Percentiles rank a stretch among this genome's conserved stretches.
Conservation (phyloP, 2,797 vertebrate genomes). For the Hephaestus fuliginosus region DNA sequence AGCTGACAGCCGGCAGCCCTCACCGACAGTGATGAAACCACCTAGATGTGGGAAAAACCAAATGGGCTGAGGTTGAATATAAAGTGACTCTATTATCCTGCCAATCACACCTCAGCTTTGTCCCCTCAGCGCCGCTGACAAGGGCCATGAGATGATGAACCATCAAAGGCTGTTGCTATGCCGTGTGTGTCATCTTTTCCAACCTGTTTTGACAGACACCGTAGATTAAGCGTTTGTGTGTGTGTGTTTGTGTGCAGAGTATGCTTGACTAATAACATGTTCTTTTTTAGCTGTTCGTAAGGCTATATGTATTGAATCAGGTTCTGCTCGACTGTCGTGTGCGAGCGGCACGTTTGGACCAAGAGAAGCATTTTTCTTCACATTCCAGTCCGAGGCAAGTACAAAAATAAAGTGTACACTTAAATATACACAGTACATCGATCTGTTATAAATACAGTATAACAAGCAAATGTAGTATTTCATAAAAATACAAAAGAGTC, state of each 20-base stretch:
- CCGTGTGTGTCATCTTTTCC: conserved; percentile 28
- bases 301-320: conserved; percentile 19
- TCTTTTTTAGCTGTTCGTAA: conserved; percentile 34
- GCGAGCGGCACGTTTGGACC: conserved; percentile 29
- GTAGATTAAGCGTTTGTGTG: neutral
- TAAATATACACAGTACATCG: conserved; percentile 61
- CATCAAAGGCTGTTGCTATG: conserved; percentile 31
- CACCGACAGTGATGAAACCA: conserved; percentile 41
- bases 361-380: conserved; percentile 15
- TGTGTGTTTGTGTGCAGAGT: conserved; percentile 4
- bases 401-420: conserved; percentile 74
- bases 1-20: conserved; percentile 53
- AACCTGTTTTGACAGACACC: conserved; percentile 31
- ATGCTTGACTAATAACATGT: conserved; percentile 25
- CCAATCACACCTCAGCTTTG: conserved; percentile 50
- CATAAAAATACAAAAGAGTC: conserved; percentile 52
- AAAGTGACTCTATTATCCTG: conserved; percentile 63
- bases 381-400: conserved; percentile 61
- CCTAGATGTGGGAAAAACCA: conserved; percentile 24
- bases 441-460: conserved; percentile 69
- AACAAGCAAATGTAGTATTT: conserved; percentile 55
- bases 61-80: conserved; percentile 55
- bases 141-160: conserved; percentile 46
- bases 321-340: neutral
- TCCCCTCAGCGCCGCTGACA: conserved; percentile 34